phyloP scores from a whole-genome alignment of 2,113 vertebrate species.

The Promerops cafer region DNA sequence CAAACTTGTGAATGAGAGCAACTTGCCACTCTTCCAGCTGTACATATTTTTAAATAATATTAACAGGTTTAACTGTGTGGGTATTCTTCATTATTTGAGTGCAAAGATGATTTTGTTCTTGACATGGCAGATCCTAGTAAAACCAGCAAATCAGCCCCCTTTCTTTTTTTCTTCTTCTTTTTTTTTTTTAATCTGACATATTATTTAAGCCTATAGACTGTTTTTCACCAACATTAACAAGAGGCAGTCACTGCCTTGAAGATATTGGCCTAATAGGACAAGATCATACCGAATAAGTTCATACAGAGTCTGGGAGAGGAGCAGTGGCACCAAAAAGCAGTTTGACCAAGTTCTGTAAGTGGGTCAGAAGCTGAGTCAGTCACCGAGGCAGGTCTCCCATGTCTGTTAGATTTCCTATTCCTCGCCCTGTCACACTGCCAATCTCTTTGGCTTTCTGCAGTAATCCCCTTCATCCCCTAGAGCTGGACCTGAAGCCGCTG shows the following conservation, averaged over 20 bases:
- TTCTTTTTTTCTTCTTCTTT: neutral
- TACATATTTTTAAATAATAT: neutral
- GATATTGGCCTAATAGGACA: neutral
- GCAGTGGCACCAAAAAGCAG: neutral
- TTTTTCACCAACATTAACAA: neutral
- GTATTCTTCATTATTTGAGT: slow-evolving; percentile 13
- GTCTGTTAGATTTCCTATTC: neutral
- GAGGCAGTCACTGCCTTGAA: neutral
- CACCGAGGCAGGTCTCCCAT: neutral
- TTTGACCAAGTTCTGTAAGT: neutral
- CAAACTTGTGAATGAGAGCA: slow-evolving; percentile 28
- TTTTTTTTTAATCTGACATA: neutral
- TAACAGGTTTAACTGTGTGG: slow-evolving; percentile 18
- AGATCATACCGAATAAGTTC: neutral
- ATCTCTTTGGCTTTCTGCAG: neutral
- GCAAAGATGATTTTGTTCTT: slow-evolving; percentile 5
- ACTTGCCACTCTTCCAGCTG: neutral
- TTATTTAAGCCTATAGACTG: neutral
- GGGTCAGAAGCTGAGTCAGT: neutral
- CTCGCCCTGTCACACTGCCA: neutral
- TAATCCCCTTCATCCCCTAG: neutral
- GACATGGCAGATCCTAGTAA: neutral
- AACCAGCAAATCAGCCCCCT: neutral
- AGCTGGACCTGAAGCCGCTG: neutral
- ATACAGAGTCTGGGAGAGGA: neutral